phyloP scores from a whole-genome alignment of 2,113 vertebrate species.

The Cynopterus brachyotis region DNA sequence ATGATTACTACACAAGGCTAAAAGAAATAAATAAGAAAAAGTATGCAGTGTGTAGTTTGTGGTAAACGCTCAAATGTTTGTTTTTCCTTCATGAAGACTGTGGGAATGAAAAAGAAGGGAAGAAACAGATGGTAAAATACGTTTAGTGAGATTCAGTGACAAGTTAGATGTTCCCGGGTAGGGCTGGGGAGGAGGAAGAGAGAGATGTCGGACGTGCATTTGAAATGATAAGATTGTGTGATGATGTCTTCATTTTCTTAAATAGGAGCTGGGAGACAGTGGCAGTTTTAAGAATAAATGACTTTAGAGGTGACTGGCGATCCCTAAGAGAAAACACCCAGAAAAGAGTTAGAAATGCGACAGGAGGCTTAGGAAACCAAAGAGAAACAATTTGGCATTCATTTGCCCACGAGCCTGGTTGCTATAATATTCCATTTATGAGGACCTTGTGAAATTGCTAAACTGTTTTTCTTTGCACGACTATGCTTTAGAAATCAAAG shows the following conservation, averaged over 20 bases:
- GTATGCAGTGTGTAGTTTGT: accelerated
- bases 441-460: neutral
- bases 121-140: neutral
- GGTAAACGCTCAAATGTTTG: neutral
- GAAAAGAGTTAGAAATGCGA: neutral
- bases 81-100: neutral
- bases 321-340: neutral
- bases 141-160: neutral
- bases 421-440: neutral
- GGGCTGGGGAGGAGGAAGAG: too few relatives aligned
- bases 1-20: neutral
- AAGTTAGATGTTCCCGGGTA: neutral
- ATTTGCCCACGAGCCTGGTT: neutral
- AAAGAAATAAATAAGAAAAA: neutral
- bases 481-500: conserved; percentile 38
- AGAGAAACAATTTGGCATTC: neutral
- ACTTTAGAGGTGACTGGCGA: neutral
- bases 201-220: neutral
- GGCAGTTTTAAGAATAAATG: neutral
- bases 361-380: neutral
- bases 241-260: neutral
- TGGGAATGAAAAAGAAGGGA: neutral
- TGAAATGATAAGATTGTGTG: neutral
- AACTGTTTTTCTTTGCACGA: neutral
- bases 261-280: neutral